Evolutionary conservation across 2,797 vertebrate genomes (phyloP), one percentile per base, ranked within the genome.

Genomic region (Pseudopleuronectes americanus): DNA sequence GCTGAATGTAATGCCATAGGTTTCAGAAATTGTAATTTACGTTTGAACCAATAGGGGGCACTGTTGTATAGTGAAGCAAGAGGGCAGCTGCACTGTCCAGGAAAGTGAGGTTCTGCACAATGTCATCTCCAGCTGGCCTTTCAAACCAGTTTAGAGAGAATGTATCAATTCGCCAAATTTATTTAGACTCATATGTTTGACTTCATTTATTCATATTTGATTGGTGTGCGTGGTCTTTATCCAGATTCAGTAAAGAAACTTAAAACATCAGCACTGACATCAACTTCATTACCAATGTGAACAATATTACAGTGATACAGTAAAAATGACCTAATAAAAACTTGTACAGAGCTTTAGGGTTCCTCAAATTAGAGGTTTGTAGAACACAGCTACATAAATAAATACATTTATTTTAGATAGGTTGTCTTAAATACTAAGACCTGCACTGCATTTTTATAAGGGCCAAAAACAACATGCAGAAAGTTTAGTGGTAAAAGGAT

Each of bases 21-120:
- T 10, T 47, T 19, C 12, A 51, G 17, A 54, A 45, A 28, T 12
- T 26, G 68, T 56, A 64, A 21, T 91, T 81, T 68, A 1, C 55
- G 14, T 8, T 28, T 57, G 0, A 19, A 57, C 87, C 92, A 90
- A 90, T 66, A 90, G 92, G 89, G 84, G 92, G 88, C 92, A 79
- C 59, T 89, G 71, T 90, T 91, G 84, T 55, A 84, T 87, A 89
- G 78, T 80, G 64, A 80, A 86, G 80, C 64, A 68, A 12, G 3
- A 26, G 47, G 36, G 38, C 49, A 55, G 28, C 28, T 57, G 36
- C 43, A 41, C 7, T 57, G 51, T 65, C 38, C 66, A 64, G 24
- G 19, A 71, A 45, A 68, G 24, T 4, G 17, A 49, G 17, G 38
- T 8, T 38, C 61, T 76, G 64, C 21, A 59, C 2, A 68, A 47